Evolutionary conservation across 2,888 invertebrate species (phyloP).

Genomic region (Salticus scenicus): DNA sequence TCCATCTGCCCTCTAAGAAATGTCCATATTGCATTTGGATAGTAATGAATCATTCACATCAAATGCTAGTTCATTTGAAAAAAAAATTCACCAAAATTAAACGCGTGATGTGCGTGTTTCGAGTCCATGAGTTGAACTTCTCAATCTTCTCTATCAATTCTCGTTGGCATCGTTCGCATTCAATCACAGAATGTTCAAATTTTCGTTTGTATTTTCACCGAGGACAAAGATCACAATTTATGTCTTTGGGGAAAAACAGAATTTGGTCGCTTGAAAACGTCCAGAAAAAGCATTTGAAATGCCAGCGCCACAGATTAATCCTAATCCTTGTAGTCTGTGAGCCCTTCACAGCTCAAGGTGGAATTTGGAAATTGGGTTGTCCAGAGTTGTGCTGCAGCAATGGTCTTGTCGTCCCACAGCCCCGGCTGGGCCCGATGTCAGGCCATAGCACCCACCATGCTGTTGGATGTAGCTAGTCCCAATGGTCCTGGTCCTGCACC

Average conservation of each 20-base stretch:
- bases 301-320: neutral
- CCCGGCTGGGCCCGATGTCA: constrained; percentile 72
- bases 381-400: constrained; percentile 58
- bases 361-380: constrained; percentile 58
- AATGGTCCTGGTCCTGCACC: constrained; percentile 77
- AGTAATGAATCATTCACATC: neutral
- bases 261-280: neutral
- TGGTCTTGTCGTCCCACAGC: constrained; percentile 59
- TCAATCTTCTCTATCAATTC: neutral
- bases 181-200: neutral
- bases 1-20: neutral
- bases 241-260: neutral
- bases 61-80: neutral
- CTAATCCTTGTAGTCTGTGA: constrained; percentile 56
- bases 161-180: neutral
- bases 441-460: constrained; percentile 77
- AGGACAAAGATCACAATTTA: constrained; percentile 6
- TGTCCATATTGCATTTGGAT: neutral
- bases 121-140: neutral
- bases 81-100: neutral
- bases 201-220: neutral
- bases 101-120: constrained; percentile 16
- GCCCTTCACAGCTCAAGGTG: constrained; percentile 36
- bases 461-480: constrained; percentile 75
- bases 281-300: neutral